Base-by-base conservation (phyloP, 92 coral and sea anemone genomes). In the Umimayanthus kanabou region DNA sequence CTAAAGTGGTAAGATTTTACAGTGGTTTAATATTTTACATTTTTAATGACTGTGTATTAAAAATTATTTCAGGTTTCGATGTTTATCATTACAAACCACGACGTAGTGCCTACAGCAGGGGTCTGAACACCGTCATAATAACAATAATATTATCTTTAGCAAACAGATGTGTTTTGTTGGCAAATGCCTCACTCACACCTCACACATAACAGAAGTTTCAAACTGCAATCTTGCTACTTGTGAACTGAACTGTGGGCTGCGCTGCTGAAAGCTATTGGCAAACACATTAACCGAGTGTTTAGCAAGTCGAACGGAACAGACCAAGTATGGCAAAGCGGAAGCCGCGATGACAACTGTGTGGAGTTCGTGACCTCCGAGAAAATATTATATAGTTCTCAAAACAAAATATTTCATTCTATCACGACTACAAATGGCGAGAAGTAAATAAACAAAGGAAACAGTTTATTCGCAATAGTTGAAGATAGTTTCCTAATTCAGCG, bases 251-350 rank as follows among this genome's bases (percentile, higher is more conserved):
- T 69, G 69, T 70, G 69, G 79, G 87, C 64, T 43, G n/a, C 50
- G 26, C 74, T 83, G 79, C 66, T 83, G 87, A 83, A 69, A 83
- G 87, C 43, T 83, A 42, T 67, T 83, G 87, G 87, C 87, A 83
- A 83, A 67, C 37, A 37, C 13, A 43, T 83, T 82, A 23, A 45
- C 49, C 25, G 67, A 67, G 78, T 45, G 30, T 83, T 83, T 69
- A 70, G 58, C 87, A 83, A 69, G 74, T 43, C 77, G 37, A 13
- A 16, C 76, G 28, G 22, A 69, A 53, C 77, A 83, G 77, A 83
- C 87, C 87, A 83, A 83, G 87, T 83, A 83, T n/a, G 87, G 87
- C 43, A 50, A 83, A 70, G 73, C 79, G 87, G 78, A 70, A 83
- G 77, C 53, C 42, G 65, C 42, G 87, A 83, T 83, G 87, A 83